Evolutionary conservation across 2,888 invertebrate species (phyloP), one percentile per base, ranked within the genome.

Genomic region (Mythimna ferrago): DNA sequence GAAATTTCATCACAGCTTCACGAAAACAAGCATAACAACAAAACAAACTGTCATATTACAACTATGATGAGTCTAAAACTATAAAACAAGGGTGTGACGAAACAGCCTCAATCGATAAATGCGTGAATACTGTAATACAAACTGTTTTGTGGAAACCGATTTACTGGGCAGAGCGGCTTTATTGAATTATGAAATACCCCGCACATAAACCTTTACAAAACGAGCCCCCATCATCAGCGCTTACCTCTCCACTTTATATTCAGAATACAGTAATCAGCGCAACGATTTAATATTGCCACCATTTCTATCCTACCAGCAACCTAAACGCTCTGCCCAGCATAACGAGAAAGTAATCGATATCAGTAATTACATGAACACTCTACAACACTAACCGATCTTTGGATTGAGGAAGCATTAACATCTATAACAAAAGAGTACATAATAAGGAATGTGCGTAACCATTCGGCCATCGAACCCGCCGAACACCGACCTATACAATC

Each of bases 1-100:
- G 96, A 92, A 93, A 94, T 92, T 91, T 95, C 95, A 96, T 96
- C 96, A 96, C 96, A 96, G 96, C 96, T 93, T 95, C 95, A 96
- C 95, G 93, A 95, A 90, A 96, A 96, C 94, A 96, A 96, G 95
- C 94, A 92, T 94, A 96, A 95, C 86, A 95, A 96, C 94, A 95
- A 94, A 95, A 95, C 93, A 92, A 92, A 92, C 88, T 87, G 87
- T 89, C 87, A 87, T 78, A 81, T 88, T 89, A 89, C 86, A 90
- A 91, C 89, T 91, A 90, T 84, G 89, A 89, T 90, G 89, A 84
- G 88, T 92, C 60, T 93, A 93, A 88, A 95, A 95, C 94, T 95
- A 95, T 90, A 94, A 94, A 92, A 95, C 91, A 91, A 90, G 85
- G 82, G 76, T 84, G 84, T 87, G 89, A 88, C 84, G 51, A 73